Evolutionary conservation across 2,888 invertebrate genomes (phyloP), one percentile per base, ranked within the genome.

Genomic region (Tineola bisselliella): DNA sequence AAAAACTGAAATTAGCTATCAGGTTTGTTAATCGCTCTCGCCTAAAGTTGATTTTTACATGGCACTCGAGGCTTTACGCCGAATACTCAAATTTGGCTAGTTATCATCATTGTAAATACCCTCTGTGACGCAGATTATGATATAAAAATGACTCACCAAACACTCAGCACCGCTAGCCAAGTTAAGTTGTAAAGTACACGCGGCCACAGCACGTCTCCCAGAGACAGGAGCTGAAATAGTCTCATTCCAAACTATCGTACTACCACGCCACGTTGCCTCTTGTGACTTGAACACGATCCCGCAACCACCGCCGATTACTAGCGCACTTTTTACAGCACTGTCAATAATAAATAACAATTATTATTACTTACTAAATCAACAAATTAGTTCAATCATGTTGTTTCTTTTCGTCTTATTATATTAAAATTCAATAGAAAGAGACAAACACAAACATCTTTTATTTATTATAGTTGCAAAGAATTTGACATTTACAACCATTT

Each of bases 101-200:
- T 75, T 77, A 10, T 87, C 86, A 88, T 87, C 87, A 87, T 76
- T n/a, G n/a, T n/a, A n/a, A n/a, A n/a, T n/a, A n/a, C n/a, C n/a
- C n/a, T n/a, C n/a, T n/a, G n/a, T n/a, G n/a, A n/a, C n/a, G n/a
- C n/a, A n/a, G n/a, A n/a, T n/a, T n/a, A n/a, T n/a, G n/a, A n/a
- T n/a, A n/a, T n/a, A n/a, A n/a, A n/a, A n/a, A n/a, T n/a, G n/a
- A 89, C 93, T 90, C 81, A 96, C 97, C 89, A 96, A 89, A 77
- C 96, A 96, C 79, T 95, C 95, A 68, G 87, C 83, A 63, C 92
- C 90, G 68, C 93, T 92, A 84, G 95, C 94, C 43, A 97, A 92
- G 72, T 95, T 95, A 63, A 98, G 91, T 83, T 97, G 97, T 64
- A 98, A 81, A 52, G 97, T 97, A 84, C 97, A 97, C 38, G 94